A percentile compares a stretch with the other conserved stretches of the same genome.
These are phyloP conservation scores for Beaufortia kweichowensis DNA, from an alignment of 2,113 vertebrate species.

Conservation along the genomic window DNA sequence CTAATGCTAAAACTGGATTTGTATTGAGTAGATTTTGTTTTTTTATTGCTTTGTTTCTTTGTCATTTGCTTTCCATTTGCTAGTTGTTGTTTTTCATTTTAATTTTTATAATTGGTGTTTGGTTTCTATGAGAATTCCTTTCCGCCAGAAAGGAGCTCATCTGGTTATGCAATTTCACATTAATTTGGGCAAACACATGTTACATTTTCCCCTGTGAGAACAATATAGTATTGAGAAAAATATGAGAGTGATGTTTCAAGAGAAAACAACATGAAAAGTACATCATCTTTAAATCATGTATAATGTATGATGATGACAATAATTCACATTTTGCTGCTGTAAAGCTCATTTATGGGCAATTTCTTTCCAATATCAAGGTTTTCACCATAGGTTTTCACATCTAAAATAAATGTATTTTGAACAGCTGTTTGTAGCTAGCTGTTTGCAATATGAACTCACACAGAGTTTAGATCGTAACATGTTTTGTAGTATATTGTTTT, in stretches of 20 bases:
- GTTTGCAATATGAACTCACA: slow-evolving; percentile 2
- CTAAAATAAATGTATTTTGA: background rate
- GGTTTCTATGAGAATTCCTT: slow-evolving; percentile 11
- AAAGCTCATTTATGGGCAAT: no score
- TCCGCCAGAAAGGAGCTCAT: background rate
- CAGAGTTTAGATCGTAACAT: background rate
- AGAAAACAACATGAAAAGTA: background rate
- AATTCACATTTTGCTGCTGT: no score
- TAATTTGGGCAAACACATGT: slow-evolving; percentile 25
- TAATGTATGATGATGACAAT: no score
- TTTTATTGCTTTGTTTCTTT: slow-evolving; percentile 1
- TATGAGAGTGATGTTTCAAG: background rate
- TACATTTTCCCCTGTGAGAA: background rate
- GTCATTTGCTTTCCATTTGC: background rate
- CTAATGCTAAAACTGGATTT: slow-evolving; percentile 34
- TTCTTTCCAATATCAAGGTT: no score
- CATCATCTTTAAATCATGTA: background rate
- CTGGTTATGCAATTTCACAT: slow-evolving; percentile 30
- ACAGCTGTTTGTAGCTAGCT: background rate
- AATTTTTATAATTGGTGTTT: slow-evolving; percentile 34
- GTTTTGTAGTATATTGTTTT: background rate
- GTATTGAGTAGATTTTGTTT: slow-evolving; percentile 7
- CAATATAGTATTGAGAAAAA: background rate
- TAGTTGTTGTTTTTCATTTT: background rate
- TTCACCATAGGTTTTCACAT: no score